Evolutionary conservation across 1,140 invertebrate species (phyloP).

Genomic region (Atopsyche davidsoni): DNA sequence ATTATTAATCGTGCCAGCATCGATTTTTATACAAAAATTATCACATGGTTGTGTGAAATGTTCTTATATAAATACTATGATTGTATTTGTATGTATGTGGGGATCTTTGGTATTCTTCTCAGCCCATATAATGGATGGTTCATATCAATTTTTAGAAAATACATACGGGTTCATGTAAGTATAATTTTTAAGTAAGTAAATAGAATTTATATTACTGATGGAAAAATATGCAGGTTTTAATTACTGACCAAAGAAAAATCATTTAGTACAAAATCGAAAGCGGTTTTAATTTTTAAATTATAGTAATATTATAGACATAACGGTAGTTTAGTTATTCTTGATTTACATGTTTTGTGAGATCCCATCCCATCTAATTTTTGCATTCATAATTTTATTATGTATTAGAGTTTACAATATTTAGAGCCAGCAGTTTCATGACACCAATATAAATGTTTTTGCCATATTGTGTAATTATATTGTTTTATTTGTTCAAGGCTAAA

Average conservation of each 20-base stretch:
- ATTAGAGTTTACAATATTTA: not conserved
- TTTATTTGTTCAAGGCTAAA: constrained; percentile 55
- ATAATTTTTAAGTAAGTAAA: not conserved
- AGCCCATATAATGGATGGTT: constrained; percentile 50
- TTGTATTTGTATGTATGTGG: constrained; percentile 44
- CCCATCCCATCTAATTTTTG: constrained; percentile 42
- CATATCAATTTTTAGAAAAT: constrained; percentile 67
- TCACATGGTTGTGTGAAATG: constrained; percentile 46
- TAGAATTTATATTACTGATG: not conserved
- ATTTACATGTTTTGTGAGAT: constrained; percentile 37
- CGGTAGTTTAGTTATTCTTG: constrained; percentile 23
- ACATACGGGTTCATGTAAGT: constrained; percentile 82
- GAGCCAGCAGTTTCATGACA: not conserved
- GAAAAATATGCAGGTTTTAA: not conserved
- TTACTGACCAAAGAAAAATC: not conserved
- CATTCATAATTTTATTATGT: constrained; percentile 36
- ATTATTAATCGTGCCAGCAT: constrained; percentile 73
- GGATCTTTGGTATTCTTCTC: constrained; percentile 44
- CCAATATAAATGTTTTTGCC: constrained; percentile 15
- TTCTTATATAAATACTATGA: constrained; percentile 44
- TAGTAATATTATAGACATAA: not conserved
- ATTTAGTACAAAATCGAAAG: not conserved
- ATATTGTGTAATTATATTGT: constrained; percentile 27
- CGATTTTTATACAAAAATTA: constrained; percentile 44
- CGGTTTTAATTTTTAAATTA: not conserved